Conservation (phyloP, 2,888 invertebrate genomes). For the Anarsia innoxiella region DNA sequence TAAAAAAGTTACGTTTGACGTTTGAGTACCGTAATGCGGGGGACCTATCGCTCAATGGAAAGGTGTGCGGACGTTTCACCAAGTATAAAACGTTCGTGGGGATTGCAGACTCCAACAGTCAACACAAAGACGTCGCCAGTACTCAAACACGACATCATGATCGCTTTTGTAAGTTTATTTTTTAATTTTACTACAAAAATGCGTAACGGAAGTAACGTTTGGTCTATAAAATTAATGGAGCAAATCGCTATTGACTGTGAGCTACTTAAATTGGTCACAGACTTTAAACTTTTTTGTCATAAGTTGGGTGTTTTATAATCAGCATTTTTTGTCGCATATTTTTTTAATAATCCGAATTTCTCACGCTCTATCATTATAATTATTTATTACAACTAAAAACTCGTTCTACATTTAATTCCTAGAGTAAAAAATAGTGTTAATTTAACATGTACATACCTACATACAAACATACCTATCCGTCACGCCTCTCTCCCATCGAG, state of each 20-base stretch:
- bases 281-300: slow-evolving; percentile 2
- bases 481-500: too few relatives aligned
- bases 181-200: slow-evolving; percentile 18
- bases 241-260: slow-evolving; percentile 11
- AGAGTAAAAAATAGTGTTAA: too few relatives aligned
- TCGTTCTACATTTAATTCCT: too few relatives aligned
- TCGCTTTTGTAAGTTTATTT: slow-evolving; percentile 63
- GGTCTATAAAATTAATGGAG: slow-evolving; percentile 8
- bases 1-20: too few relatives aligned
- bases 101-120: slow-evolving; percentile 55
- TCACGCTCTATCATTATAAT: slow-evolving; percentile 17
- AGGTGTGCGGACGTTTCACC: slow-evolving; percentile 65
- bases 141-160: slow-evolving; percentile 64
- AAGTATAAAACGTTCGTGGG: slow-evolving; percentile 63
- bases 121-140: slow-evolving; percentile 49
- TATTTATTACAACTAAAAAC: too few relatives aligned
- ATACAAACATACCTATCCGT: too few relatives aligned
- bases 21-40: slow-evolving; percentile 25
- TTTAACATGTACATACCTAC: too few relatives aligned
- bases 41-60: slow-evolving; percentile 67
- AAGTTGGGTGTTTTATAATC: not conserved
- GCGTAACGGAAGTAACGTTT: slow-evolving; percentile 10
- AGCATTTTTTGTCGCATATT: not conserved
- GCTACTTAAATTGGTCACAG: slow-evolving; percentile 4
- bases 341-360: slow-evolving; percentile 9